Percentiles rank a stretch among this genome's conserved stretches.
These are phyloP conservation scores for Delphinus delphis DNA, from an alignment of 2,113 vertebrate species.

Conservation along the genomic window DNA sequence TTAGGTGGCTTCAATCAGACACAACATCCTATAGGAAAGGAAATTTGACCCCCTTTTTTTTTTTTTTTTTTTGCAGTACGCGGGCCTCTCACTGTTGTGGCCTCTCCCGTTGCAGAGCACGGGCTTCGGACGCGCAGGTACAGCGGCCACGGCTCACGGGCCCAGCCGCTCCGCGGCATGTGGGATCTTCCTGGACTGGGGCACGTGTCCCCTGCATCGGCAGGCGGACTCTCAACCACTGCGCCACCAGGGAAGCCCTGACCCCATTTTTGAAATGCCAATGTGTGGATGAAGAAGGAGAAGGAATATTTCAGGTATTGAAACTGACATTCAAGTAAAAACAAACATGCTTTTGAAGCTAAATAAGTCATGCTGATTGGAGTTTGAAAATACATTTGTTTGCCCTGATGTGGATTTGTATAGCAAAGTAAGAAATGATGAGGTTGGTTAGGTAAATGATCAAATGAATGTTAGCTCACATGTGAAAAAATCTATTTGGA, in stretches of 20 bases:
- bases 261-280: neutral
- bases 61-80: too few species aligned
- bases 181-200: too few species aligned
- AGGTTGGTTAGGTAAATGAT: neutral
- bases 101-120: too few species aligned
- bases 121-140: too few species aligned
- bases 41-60: neutral
- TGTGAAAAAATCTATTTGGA: neutral
- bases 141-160: too few species aligned
- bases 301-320: neutral
- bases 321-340: neutral
- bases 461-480: neutral
- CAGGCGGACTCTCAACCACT: too few species aligned
- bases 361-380: neutral
- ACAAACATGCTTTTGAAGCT: neutral
- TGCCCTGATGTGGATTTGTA: neutral
- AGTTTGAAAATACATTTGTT: neutral
- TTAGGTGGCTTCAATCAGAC: neutral
- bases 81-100: too few species aligned
- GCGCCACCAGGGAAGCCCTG: neutral
- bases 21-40: neutral
- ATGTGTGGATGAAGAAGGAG: neutral
- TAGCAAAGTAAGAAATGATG: neutral
- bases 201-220: too few species aligned
- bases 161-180: too few species aligned